Conservation (phyloP, 1,140 invertebrate genomes). For the Macrocentrus cingulum region DNA sequence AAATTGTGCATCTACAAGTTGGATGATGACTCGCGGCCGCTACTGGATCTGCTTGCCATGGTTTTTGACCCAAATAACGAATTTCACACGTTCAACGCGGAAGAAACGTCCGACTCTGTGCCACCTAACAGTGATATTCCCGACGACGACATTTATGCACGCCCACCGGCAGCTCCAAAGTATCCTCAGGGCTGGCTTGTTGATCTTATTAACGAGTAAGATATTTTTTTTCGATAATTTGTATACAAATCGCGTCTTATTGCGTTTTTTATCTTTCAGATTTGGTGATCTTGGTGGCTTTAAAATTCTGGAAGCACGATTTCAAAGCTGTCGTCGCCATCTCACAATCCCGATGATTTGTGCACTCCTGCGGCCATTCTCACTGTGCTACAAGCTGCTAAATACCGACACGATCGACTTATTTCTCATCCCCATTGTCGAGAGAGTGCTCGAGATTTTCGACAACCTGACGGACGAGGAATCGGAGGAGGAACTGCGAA, state of each 20-base stretch:
- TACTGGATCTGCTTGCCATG: slow-evolving; percentile 90
- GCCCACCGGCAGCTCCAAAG: slow-evolving; percentile 73
- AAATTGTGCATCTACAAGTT: slow-evolving; percentile 90
- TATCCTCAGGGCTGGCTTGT: slow-evolving; percentile 90
- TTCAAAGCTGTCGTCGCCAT: slow-evolving; percentile 72
- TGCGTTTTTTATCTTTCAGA: slow-evolving; percentile 50
- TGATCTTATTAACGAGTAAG: slow-evolving; percentile 86
- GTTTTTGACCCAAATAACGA: slow-evolving; percentile 92
- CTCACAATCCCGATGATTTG: slow-evolving; percentile 80
- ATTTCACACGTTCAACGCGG: slow-evolving; percentile 92
- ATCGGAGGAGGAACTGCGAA: slow-evolving; percentile 94
- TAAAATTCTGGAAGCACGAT: slow-evolving; percentile 82
- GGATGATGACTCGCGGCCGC: slow-evolving; percentile 89
- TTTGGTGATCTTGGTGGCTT: slow-evolving; percentile 91
- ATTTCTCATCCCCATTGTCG: slow-evolving; percentile 91
- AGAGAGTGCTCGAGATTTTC: slow-evolving; percentile 87
- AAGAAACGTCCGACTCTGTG: slow-evolving; percentile 79
- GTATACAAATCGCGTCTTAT: not conserved
- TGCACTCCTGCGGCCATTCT: slow-evolving; percentile 87
- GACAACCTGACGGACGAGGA: slow-evolving; percentile 97
- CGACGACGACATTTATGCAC: slow-evolving; percentile 81
- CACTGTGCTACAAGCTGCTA: slow-evolving; percentile 87
- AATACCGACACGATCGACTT: slow-evolving; percentile 87
- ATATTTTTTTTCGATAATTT: not conserved
- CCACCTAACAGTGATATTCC: slow-evolving; percentile 63